Percentiles rank a stretch among this genome's conserved stretches.
Evolutionary conservation across 2,888 invertebrate species (phyloP).

Genomic region (Polylopha cassiicola): DNA sequence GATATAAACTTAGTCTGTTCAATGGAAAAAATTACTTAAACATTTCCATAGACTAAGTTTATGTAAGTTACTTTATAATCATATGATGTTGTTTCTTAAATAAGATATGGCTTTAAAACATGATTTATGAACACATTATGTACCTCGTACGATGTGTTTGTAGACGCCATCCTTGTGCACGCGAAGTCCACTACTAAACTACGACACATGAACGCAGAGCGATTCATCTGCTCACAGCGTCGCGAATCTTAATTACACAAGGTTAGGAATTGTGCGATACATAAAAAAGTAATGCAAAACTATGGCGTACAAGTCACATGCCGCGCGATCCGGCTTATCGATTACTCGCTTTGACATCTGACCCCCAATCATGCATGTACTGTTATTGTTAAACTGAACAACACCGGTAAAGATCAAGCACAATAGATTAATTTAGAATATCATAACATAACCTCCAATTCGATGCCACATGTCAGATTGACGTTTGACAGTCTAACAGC

Average conservation of each 20-base stretch:
- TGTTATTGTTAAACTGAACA: constrained; percentile 37
- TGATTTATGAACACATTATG: constrained; percentile 18
- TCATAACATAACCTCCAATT: constrained; percentile 42
- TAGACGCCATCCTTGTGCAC: constrained; percentile 54
- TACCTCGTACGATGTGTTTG: constrained; percentile 58
- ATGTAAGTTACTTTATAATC: no score
- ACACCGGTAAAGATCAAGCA: constrained; percentile 28
- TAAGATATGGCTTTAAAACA: constrained; percentile 11
- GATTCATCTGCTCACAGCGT: constrained; percentile 45
- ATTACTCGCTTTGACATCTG: constrained; percentile 49
- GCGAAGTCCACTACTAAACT: constrained; percentile 39
- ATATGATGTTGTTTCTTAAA: constrained; percentile 6
- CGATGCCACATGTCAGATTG: constrained; percentile 28
- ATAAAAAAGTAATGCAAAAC: constrained; percentile 3
- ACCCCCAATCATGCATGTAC: constrained; percentile 42
- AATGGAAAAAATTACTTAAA: no score
- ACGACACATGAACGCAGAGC: constrained; percentile 37
- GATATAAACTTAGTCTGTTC: no score
- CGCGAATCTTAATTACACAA: constrained; percentile 13
- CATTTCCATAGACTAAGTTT: no score
- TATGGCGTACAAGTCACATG: constrained; percentile 28
- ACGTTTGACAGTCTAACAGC: constrained; percentile 27
- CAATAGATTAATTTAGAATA: constrained; percentile 24
- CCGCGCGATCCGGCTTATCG: constrained; percentile 39
- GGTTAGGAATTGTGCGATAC: constrained; percentile 7